Conservation (phyloP, 2,113 vertebrate species). For the Pogonocichla stellata region DNA sequence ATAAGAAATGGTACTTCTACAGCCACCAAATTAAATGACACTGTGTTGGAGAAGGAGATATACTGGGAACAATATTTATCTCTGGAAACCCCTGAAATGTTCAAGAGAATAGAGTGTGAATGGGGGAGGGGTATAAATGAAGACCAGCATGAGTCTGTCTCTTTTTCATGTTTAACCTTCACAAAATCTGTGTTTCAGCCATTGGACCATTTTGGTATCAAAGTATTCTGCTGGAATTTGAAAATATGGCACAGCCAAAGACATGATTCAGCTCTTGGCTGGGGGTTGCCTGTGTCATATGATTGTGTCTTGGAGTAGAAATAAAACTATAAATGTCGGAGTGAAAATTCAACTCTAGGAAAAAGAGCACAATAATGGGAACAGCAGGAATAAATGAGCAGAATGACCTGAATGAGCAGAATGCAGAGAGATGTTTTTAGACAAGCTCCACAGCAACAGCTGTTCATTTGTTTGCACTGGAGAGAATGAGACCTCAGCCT, state of each 20-base stretch:
- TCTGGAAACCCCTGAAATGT: background rate
- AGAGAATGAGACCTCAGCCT: slow-evolving; percentile 8
- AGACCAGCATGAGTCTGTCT: background rate
- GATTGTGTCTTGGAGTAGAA: slow-evolving; percentile 24
- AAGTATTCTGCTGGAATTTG: background rate
- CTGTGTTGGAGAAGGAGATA: background rate
- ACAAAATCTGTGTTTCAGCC: background rate
- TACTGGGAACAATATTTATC: background rate
- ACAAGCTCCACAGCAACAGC: slow-evolving; percentile 9
- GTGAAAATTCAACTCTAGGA: background rate
- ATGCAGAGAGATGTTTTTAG: slow-evolving; percentile 15
- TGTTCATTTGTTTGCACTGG: slow-evolving; percentile 4
- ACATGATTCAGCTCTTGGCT: background rate
- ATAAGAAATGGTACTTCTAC: background rate
- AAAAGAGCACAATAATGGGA: slow-evolving; percentile 22
- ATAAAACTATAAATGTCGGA: background rate
- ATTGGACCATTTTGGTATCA: background rate
- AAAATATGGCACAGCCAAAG: background rate
- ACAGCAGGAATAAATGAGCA: background rate
- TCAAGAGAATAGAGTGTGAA: background rate
- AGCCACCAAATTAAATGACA: background rate
- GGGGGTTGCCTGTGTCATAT: background rate
- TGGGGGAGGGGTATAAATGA: background rate
- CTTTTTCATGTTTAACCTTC: background rate
- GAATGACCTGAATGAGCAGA: slow-evolving; percentile 9